phyloP scores from a whole-genome alignment of 2,888 invertebrate genomes.

The Melieria omissa region DNA sequence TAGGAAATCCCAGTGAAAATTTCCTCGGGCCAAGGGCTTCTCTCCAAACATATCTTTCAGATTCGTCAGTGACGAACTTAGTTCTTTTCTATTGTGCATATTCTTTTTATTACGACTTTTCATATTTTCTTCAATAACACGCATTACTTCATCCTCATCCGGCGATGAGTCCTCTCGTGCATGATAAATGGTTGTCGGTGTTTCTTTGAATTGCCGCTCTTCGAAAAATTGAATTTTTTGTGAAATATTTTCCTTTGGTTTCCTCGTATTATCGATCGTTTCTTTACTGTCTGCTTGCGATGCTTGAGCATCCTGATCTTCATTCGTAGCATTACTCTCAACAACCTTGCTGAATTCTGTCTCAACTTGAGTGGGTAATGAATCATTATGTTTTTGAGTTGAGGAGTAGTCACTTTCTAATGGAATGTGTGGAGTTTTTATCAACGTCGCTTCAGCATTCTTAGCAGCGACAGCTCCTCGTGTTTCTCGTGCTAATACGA shows the following conservation, averaged over 20 bases:
- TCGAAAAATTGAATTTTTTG: constrained; percentile 84
- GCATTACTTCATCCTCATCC: constrained; percentile 67
- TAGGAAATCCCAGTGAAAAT: constrained; percentile 67
- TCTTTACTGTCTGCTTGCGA: constrained; percentile 9
- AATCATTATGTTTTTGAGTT: constrained; percentile 21
- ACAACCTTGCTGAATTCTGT: neutral
- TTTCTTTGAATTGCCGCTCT: constrained; percentile 71
- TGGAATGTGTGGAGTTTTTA: constrained; percentile 55
- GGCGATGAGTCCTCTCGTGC: constrained; percentile 70
- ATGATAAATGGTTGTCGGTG: constrained; percentile 69
- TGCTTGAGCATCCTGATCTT: neutral
- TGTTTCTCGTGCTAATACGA: constrained; percentile 71
- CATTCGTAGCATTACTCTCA: constrained; percentile 2
- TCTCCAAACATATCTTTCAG: constrained; percentile 87
- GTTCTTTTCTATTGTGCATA: constrained; percentile 55
- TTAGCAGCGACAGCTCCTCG: constrained; percentile 72
- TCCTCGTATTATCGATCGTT: constrained; percentile 38
- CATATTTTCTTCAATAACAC: constrained; percentile 68
- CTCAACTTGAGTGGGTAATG: constrained; percentile 22
- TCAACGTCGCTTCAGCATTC: constrained; percentile 65
- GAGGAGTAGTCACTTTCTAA: constrained; percentile 40
- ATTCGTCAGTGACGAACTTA: constrained; percentile 70
- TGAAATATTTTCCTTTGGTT: constrained; percentile 70
- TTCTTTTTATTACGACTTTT: constrained; percentile 54
- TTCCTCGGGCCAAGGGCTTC: constrained; percentile 67